A percentile compares a stretch with the other conserved stretches of the same genome.
These are phyloP conservation scores for Sceliomorpha sp. DNA, from an alignment of 2,888 invertebrate species.

Conservation along the genomic window DNA sequence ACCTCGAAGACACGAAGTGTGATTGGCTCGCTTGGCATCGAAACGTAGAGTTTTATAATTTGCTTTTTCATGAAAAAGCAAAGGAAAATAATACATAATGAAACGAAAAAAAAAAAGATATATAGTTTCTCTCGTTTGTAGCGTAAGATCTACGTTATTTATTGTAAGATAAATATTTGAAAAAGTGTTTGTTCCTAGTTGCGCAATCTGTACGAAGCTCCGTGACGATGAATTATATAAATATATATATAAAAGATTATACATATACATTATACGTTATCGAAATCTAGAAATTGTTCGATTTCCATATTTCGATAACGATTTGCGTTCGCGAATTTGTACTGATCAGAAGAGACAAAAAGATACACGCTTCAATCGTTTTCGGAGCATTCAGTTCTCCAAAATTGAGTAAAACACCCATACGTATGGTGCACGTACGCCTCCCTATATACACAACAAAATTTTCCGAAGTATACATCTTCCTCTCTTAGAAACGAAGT, in stretches of 20 bases:
- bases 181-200: constrained; percentile 65
- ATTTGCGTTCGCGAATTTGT: too few species aligned
- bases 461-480: too few species aligned
- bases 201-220: constrained; percentile 57
- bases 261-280: constrained; percentile 34
- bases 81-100: constrained; percentile 21
- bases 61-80: constrained; percentile 35
- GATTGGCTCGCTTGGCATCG: constrained; percentile 18
- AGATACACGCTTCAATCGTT: too few species aligned
- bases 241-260: constrained; percentile 36
- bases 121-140: constrained; percentile 56
- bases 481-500: too few species aligned
- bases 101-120: constrained; percentile 50
- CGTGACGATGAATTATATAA: constrained; percentile 46
- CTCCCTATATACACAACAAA: too few species aligned
- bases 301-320: too few species aligned
- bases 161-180: constrained; percentile 57
- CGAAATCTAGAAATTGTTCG: too few species aligned
- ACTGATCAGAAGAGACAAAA: too few species aligned
- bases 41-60: constrained; percentile 44
- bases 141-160: constrained; percentile 54
- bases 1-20: constrained; percentile 1
- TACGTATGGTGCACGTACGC: too few species aligned
- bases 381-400: too few species aligned
- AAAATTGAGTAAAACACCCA: too few species aligned